These are phyloP conservation scores for Bombus picipes DNA, from an alignment of 1,140 invertebrate genomes.

Conservation along the genomic window DNA sequence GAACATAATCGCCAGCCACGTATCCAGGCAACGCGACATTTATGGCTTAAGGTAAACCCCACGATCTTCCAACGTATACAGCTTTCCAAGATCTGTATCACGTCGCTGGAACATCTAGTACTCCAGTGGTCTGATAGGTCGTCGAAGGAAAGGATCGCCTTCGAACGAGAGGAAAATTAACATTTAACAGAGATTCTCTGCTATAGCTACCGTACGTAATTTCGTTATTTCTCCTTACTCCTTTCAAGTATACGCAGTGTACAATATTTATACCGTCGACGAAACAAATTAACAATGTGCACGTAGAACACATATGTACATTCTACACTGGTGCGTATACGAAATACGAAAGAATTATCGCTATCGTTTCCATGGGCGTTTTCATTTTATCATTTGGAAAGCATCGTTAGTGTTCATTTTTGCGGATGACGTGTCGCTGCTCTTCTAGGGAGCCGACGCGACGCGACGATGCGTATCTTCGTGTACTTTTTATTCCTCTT, in stretches of 20 bases:
- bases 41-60: neutral
- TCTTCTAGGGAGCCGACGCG: too few species aligned
- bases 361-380: neutral
- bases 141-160: too few species aligned
- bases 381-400: neutral
- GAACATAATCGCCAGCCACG: constrained; percentile 20
- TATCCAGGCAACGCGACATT: constrained; percentile 46
- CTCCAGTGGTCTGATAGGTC: neutral
- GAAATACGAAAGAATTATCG: neutral
- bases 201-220: too few species aligned
- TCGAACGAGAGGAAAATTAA: too few species aligned
- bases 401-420: too few species aligned
- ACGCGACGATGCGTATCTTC: neutral
- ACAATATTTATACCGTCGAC: too few species aligned
- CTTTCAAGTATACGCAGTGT: neutral
- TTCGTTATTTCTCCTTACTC: too few species aligned
- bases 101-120: neutral
- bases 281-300: too few species aligned
- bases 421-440: too few species aligned
- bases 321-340: too few species aligned
- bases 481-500: neutral
- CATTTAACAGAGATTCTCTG: too few species aligned
- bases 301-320: neutral
- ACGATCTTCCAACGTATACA: neutral
- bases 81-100: neutral